Percentiles rank a stretch among this genome's conserved stretches.
Conservation (phyloP, 1,140 invertebrate genomes). For the Ceratitis capitata region DNA sequence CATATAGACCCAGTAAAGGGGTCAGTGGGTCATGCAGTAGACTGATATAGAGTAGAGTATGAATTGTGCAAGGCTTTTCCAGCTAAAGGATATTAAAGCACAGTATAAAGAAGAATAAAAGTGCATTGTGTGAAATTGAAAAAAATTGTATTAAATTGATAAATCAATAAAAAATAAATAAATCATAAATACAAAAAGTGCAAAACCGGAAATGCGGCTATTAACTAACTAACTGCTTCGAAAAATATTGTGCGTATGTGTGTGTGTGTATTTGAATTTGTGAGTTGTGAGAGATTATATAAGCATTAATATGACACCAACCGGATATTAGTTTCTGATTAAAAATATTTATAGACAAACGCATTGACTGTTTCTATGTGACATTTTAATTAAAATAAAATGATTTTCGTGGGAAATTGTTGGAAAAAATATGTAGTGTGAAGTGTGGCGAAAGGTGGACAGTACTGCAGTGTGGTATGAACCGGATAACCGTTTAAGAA, state of each 20-base stretch:
- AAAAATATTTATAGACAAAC: neutral
- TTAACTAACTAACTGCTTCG: neutral
- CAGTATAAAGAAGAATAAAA: neutral
- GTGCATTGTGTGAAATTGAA: neutral
- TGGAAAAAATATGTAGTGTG: neutral
- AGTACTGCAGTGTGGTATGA: neutral
- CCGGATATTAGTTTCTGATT: conserved; percentile 25
- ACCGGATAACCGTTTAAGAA: neutral
- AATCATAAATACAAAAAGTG: neutral
- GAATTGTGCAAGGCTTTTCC: neutral
- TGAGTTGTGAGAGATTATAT: neutral
- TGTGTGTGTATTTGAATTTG: conserved; percentile 2
- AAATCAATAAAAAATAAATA: no score
- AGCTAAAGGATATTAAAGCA: neutral
- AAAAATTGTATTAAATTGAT: neutral
- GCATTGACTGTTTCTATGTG: neutral
- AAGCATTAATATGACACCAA: neutral
- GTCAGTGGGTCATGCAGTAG: neutral
- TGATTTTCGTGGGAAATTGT: neutral
- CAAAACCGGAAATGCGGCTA: conserved; percentile 3
- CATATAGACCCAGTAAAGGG: neutral
- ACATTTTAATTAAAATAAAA: neutral
- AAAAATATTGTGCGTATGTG: neutral
- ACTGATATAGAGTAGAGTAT: neutral
- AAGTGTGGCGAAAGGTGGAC: neutral